Evolutionary conservation across 2,113 vertebrate species (phyloP).

Genomic region (Calypte anna): DNA sequence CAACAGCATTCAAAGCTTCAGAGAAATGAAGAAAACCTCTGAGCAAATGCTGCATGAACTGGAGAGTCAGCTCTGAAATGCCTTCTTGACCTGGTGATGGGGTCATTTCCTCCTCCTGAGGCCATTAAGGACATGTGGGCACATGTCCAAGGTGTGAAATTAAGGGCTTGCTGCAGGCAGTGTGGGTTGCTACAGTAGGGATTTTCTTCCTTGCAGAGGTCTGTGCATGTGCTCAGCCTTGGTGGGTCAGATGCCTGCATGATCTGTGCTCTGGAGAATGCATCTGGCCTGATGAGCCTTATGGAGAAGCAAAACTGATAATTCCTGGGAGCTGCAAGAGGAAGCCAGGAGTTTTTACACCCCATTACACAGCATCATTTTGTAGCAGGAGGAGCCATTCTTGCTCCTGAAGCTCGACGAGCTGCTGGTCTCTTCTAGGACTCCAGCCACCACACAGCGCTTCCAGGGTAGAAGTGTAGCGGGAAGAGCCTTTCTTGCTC

Average conservation of each 20-base stretch:
- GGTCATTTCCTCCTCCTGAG: not conserved
- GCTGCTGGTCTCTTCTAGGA: too few relatives aligned
- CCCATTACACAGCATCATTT: not conserved
- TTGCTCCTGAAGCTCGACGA: too few relatives aligned
- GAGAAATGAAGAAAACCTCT: not conserved
- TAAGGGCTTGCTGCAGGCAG: not conserved
- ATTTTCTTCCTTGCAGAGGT: not conserved
- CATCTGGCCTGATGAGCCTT: not conserved
- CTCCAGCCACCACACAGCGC: too few relatives aligned
- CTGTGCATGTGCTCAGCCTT: rapidly evolving
- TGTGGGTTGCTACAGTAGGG: rapidly evolving
- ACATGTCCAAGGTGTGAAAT: rapidly evolving
- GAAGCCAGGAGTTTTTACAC: not conserved
- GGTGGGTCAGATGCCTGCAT: rapidly evolving
- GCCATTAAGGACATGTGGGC: not conserved
- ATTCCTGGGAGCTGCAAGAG: not conserved
- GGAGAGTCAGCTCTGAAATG: not conserved
- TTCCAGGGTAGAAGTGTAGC: too few relatives aligned
- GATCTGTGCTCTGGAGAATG: not conserved
- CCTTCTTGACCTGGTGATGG: conserved; percentile 3
- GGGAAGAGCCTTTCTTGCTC: too few relatives aligned
- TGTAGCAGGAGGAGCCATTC: too few relatives aligned
- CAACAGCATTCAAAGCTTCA: conserved; percentile 1
- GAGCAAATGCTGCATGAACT: not conserved
- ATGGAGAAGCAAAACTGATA: not conserved